phyloP scores from a whole-genome alignment of 2,113 vertebrate genomes.

The Hemiprocne comata region DNA sequence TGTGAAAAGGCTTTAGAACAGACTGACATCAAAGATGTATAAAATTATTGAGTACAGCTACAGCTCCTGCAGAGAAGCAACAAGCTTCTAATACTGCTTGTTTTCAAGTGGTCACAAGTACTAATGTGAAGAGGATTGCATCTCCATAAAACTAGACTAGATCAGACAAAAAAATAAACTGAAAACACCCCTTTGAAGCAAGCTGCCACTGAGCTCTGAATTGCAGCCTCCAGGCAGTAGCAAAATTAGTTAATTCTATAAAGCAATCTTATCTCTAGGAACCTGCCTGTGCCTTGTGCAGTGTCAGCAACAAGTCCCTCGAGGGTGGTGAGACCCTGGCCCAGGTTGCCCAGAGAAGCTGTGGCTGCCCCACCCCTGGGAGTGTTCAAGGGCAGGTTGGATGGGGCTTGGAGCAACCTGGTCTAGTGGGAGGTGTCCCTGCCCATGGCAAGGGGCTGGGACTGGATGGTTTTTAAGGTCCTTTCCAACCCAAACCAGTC shows the following conservation, averaged over 20 bases:
- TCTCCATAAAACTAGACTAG: background rate
- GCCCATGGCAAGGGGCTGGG: no score
- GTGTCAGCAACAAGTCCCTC: no score
- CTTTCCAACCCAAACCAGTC: no score
- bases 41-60: background rate
- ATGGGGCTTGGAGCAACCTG: no score
- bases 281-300: fast-evolving
- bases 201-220: background rate
- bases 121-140: background rate
- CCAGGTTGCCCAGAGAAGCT: no score
- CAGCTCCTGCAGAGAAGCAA: background rate
- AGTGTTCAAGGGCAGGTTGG: no score
- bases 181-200: background rate
- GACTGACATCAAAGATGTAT: background rate
- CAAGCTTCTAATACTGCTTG: background rate
- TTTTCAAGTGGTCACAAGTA: background rate
- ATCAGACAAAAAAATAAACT: background rate
- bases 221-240: background rate
- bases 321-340: no score
- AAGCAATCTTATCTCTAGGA: background rate
- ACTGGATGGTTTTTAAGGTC: no score
- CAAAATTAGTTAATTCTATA: background rate
- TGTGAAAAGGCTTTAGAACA: background rate
- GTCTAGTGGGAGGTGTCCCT: no score
- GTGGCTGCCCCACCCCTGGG: no score